Evolutionary conservation across 2,113 vertebrate genomes (phyloP).

Genomic region (Hydrolagus affinis): DNA sequence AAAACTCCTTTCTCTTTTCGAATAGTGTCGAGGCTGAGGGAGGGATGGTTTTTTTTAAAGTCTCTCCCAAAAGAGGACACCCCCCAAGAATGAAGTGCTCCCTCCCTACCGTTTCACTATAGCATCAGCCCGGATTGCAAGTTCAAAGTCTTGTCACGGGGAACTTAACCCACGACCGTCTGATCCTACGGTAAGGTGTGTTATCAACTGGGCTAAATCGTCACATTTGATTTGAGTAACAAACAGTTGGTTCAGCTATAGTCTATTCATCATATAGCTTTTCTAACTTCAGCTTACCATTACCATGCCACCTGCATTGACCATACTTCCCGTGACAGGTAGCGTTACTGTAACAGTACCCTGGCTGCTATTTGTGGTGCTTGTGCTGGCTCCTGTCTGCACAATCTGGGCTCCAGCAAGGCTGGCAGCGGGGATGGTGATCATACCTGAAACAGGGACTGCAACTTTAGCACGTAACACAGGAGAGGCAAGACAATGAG

Average conservation of each 20-base stretch:
- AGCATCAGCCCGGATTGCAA: no score
- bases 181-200: no score
- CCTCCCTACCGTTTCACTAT: no score
- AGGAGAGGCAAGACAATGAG: slow-evolving; percentile 13
- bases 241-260: neutral
- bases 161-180: no score
- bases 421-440: slow-evolving; percentile 93
- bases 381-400: slow-evolving; percentile 85
- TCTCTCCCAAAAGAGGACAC: no score
- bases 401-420: slow-evolving; percentile 94
- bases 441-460: slow-evolving; percentile 88
- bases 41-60: no score
- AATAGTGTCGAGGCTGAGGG: neutral
- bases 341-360: slow-evolving; percentile 96
- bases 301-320: slow-evolving; percentile 96
- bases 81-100: no score
- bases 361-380: slow-evolving; percentile 88
- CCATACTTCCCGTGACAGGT: slow-evolving; percentile 90
- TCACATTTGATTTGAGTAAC: neutral
- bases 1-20: neutral
- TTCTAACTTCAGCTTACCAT: slow-evolving; percentile 69
- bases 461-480: slow-evolving; percentile 52
- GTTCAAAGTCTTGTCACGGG: no score
- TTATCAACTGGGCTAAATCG: no score
- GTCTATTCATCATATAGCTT: neutral